Conservation (phyloP, 2,888 invertebrate species). For the Phasia obesa region DNA sequence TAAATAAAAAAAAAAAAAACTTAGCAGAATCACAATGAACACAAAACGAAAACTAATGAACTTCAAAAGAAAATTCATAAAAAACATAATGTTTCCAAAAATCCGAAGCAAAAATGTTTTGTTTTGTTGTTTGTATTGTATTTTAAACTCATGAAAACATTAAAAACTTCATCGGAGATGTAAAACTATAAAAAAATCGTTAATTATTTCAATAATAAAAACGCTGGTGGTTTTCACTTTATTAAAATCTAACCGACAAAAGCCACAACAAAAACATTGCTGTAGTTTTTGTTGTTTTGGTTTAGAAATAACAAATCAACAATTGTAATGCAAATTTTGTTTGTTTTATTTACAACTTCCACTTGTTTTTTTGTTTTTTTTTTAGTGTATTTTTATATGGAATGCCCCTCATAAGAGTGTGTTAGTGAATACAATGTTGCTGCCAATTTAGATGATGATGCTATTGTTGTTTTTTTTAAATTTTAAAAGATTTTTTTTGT, state of each 20-base stretch:
- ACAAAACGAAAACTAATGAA: too few relatives aligned
- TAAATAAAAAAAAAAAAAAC: too few relatives aligned
- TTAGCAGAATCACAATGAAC: too few relatives aligned
- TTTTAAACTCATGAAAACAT: not conserved
- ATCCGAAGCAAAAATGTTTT: constrained; percentile 2
- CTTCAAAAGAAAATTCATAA: too few relatives aligned
- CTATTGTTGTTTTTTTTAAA: constrained; percentile 2
- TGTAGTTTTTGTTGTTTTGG: constrained; percentile 12
- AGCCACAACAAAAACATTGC: constrained; percentile 5
- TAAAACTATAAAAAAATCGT: constrained; percentile 3
- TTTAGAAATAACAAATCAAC: not conserved
- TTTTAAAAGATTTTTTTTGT: not conserved
- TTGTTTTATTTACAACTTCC: constrained; percentile 49
- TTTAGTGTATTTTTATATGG: not conserved
- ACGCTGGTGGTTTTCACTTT: constrained; percentile 26
- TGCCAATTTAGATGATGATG: constrained; percentile 14
- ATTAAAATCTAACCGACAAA: constrained; percentile 13
- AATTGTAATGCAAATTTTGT: constrained; percentile 54
- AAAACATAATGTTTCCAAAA: not conserved
- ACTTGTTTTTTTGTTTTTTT: constrained; percentile 27
- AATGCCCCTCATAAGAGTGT: constrained; percentile 11
- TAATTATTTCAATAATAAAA: not conserved
- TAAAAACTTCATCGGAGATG: not conserved
- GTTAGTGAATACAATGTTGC: not conserved
- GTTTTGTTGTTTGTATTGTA: too few relatives aligned